Percentiles rank a stretch among this genome's conserved stretches.
Evolutionary conservation across 2,797 vertebrate species (phyloP).

Genomic region (Rhadinocentrus ornatus): DNA sequence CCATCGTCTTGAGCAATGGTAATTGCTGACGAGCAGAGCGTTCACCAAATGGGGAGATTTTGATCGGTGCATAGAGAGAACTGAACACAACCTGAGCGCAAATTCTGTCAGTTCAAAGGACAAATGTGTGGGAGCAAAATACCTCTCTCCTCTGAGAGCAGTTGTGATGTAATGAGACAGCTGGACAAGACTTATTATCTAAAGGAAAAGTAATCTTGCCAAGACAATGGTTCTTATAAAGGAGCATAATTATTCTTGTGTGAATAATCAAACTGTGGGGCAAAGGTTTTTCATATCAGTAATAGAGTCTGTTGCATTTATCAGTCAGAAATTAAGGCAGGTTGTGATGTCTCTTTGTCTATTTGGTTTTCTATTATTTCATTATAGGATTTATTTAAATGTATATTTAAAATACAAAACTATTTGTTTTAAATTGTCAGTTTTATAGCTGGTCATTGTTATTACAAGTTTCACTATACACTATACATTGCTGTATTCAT

Average conservation of each 20-base stretch:
- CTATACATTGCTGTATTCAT: too few relatives aligned
- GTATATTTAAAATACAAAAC: not conserved
- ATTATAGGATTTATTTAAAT: not conserved
- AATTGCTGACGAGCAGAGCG: constrained; percentile 73
- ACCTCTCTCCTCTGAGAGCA: constrained; percentile 44
- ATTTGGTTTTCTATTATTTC: not conserved
- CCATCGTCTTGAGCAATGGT: constrained; percentile 44
- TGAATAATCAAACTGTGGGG: constrained; percentile 20
- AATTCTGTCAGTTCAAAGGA: constrained; percentile 67
- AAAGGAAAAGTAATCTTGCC: constrained; percentile 27
- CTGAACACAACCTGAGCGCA: constrained; percentile 20
- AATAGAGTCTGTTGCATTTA: constrained; percentile 1
- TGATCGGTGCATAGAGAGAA: constrained; percentile 50
- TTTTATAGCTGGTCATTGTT: too few relatives aligned
- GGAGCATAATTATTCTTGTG: constrained; percentile 14
- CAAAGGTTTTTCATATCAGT: constrained; percentile 9
- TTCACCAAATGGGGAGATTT: constrained; percentile 68
- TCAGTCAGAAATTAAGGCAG: constrained; percentile 9
- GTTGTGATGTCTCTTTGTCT: not conserved
- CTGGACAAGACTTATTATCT: constrained; percentile 49
- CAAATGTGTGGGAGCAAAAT: constrained; percentile 64
- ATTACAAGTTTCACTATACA: too few relatives aligned
- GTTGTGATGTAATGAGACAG: constrained; percentile 60
- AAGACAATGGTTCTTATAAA: constrained; percentile 29
- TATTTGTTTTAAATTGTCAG: not conserved